Conservation (phyloP, 2,888 invertebrate species). For the Drosophila putrida region DNA sequence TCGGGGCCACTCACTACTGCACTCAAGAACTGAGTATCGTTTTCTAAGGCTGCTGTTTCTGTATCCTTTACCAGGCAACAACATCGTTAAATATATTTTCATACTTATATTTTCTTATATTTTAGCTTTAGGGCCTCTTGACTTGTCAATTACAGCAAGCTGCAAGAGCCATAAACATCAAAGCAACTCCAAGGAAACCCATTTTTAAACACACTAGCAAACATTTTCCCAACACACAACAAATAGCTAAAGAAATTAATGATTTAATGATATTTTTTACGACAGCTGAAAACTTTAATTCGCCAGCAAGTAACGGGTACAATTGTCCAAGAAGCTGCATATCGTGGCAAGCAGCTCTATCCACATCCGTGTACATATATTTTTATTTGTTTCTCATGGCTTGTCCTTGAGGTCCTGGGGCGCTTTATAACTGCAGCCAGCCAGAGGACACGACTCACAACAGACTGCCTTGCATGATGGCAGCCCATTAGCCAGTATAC, state of each 20-base stretch:
- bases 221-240: neutral
- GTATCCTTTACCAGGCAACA: slow-evolving; percentile 36
- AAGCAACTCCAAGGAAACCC: slow-evolving; percentile 8
- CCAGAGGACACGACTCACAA: slow-evolving; percentile 27
- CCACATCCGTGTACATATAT: slow-evolving; percentile 9
- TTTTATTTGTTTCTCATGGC: slow-evolving; percentile 29
- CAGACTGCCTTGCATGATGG: slow-evolving; percentile 66
- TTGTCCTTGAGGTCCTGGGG: slow-evolving; percentile 47
- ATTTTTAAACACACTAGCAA: slow-evolving; percentile 9
- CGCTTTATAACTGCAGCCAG: slow-evolving; percentile 38
- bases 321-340: slow-evolving; percentile 39
- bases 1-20: slow-evolving; percentile 52
- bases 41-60: slow-evolving; percentile 35
- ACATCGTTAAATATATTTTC: slow-evolving; percentile 53
- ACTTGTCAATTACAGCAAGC: slow-evolving; percentile 43
- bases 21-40: slow-evolving; percentile 48
- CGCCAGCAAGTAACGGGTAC: slow-evolving; percentile 1
- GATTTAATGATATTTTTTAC: slow-evolving; percentile 17
- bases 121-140: slow-evolving; percentile 27
- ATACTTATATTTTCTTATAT: slow-evolving; percentile 18
- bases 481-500: slow-evolving; percentile 61
- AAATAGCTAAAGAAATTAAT: slow-evolving; percentile 1
- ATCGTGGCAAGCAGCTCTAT: slow-evolving; percentile 25
- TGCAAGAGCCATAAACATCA: slow-evolving; percentile 16
- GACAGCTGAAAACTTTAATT: slow-evolving; percentile 6